Conservation (phyloP, 2,797 vertebrate genomes). For the Danio albolineatus region DNA sequence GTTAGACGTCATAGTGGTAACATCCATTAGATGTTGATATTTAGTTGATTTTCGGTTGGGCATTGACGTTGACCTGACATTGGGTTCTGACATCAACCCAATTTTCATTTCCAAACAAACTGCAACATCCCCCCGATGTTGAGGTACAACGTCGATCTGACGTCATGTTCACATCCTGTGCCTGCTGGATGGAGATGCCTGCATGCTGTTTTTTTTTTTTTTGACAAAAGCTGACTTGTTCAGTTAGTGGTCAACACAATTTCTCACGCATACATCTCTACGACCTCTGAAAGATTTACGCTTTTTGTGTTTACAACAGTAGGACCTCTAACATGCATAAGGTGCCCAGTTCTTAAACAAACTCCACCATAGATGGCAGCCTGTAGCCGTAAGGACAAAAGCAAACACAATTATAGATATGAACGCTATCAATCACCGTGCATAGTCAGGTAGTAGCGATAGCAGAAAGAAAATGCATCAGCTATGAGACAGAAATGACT, state of each 20-base stretch:
- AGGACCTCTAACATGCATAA: conserved; percentile 16
- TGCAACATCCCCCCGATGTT: too few species aligned
- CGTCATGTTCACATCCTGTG: too few species aligned
- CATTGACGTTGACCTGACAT: too few species aligned
- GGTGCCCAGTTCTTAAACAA: conserved; percentile 11
- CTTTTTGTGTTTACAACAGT: not conserved
- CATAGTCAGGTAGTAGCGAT: conserved; percentile 20
- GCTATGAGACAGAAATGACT: conserved; percentile 3
- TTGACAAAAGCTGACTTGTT: conserved; percentile 5
- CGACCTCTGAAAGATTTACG: conserved; percentile 8
- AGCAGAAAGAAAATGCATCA: conserved; percentile 35
- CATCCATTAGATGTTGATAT: too few species aligned
- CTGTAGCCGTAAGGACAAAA: conserved; percentile 15
- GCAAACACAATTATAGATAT: conserved; percentile 57
- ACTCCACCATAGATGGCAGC: not conserved
- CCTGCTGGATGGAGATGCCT: too few species aligned
- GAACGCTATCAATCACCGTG: conserved; percentile 50
- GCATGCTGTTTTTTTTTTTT: not conserved
- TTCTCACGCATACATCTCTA: not conserved
- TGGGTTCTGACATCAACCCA: too few species aligned
- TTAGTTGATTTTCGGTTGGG: too few species aligned
- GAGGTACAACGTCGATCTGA: too few species aligned
- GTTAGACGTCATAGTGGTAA: too few species aligned
- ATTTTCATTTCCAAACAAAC: too few species aligned
- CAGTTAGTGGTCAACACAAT: not conserved